Percentiles rank a stretch among this genome's conserved stretches.
phyloP scores from a whole-genome alignment of 2,888 invertebrate species.

The Hypomecis atomaria region DNA sequence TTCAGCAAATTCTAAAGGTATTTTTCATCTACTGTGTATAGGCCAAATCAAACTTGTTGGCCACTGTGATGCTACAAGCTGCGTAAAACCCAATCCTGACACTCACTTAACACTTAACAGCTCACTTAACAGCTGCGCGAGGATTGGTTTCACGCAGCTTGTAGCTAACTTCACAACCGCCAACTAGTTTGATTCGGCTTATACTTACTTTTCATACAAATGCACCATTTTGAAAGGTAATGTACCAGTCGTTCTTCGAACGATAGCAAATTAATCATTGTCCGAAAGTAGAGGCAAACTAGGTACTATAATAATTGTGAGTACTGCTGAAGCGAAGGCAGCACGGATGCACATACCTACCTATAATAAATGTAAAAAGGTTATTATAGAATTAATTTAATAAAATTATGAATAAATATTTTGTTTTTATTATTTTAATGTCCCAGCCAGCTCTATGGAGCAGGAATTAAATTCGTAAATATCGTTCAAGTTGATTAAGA shows the following conservation, averaged over 20 bases:
- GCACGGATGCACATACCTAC: conserved; percentile 81
- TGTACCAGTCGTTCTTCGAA: conserved; percentile 9
- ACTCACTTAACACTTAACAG: too few relatives aligned
- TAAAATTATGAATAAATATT: conserved; percentile 81
- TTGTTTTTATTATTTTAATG: conserved; percentile 60
- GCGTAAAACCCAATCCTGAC: too few relatives aligned
- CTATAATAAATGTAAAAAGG: conserved; percentile 81
- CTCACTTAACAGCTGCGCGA: too few relatives aligned
- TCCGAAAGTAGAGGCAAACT: conserved; percentile 78
- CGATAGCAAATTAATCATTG: conserved; percentile 54
- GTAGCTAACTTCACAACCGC: too few relatives aligned
- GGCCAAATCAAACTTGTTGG: too few relatives aligned
- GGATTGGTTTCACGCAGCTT: too few relatives aligned
- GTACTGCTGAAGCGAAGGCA: conserved; percentile 63
- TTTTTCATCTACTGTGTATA: too few relatives aligned
- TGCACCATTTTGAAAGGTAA: conserved; percentile 4
- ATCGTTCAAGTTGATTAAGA: too few relatives aligned
- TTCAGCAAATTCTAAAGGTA: too few relatives aligned
- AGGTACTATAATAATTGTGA: conserved; percentile 70
- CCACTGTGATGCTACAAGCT: too few relatives aligned
- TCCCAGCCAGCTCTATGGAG: neutral
- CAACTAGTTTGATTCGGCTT: too few relatives aligned
- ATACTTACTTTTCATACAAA: neutral
- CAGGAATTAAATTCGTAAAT: too few relatives aligned
- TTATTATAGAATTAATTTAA: conserved; percentile 83